Evolutionary conservation across 2,113 vertebrate genomes (phyloP).

Genomic region (Choloepus hoffmanni): DNA sequence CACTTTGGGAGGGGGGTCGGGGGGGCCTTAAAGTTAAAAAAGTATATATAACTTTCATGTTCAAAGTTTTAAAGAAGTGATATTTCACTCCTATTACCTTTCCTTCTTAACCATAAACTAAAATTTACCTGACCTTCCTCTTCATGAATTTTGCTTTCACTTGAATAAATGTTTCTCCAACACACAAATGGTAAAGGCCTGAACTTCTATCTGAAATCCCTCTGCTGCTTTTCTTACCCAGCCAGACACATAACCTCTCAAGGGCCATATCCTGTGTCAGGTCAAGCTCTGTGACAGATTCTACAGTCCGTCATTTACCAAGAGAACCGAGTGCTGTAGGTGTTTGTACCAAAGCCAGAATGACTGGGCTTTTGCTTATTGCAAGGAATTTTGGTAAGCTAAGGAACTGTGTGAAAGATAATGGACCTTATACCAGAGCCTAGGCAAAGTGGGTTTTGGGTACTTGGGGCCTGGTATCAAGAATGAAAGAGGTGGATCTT

Average conservation of each 20-base stretch:
- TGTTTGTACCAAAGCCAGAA: not conserved
- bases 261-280: not conserved
- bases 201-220: not conserved
- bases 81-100: conserved; percentile 17
- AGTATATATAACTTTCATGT: not conserved
- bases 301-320: not conserved
- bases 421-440: not conserved
- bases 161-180: not conserved
- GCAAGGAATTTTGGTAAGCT: not conserved
- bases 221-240: not conserved
- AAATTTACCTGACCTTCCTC: conserved; percentile 22
- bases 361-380: not conserved
- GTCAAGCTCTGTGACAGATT: not conserved
- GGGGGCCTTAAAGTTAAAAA: not conserved
- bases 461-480: not conserved
- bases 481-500: not conserved
- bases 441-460: not conserved
- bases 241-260: not conserved
- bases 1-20: not conserved
- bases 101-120: conserved; percentile 20
- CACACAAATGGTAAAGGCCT: not conserved
- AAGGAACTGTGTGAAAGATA: not conserved
- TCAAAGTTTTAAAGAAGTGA: conserved; percentile 23
- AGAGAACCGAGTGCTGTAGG: not conserved
- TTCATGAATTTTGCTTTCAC: conserved; percentile 9